Conservation (phyloP, 2,797 vertebrate species). For the Liasis olivaceus region DNA sequence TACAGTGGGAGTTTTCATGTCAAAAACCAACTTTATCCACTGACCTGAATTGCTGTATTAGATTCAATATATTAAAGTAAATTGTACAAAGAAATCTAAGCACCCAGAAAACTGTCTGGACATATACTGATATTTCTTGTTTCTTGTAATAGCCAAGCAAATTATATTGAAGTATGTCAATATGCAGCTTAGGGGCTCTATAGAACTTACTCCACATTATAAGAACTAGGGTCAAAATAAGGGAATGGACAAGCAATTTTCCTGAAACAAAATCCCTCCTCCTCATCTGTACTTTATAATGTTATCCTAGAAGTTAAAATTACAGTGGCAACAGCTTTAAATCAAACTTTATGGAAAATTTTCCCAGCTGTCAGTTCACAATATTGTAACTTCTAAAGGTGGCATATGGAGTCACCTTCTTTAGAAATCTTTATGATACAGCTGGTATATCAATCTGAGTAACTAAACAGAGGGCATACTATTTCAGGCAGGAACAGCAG, state of each 20-base stretch:
- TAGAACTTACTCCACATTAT: background rate
- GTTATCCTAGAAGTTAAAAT: background rate
- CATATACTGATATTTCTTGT: background rate
- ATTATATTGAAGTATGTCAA: background rate
- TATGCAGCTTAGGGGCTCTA: background rate
- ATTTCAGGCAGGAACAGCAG: background rate
- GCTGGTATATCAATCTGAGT: background rate
- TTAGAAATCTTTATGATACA: background rate
- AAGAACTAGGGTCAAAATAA: background rate
- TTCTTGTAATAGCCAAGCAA: background rate
- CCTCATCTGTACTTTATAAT: background rate
- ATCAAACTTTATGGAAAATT: background rate
- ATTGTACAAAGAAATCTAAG: background rate
- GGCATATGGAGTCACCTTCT: background rate
- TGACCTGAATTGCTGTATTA: background rate
- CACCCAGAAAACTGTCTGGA: background rate
- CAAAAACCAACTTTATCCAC: background rate
- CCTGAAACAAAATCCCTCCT: background rate
- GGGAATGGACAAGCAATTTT: background rate
- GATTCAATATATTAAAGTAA: background rate
- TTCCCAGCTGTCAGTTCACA: background rate
- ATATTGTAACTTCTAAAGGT: background rate
- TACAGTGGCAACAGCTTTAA: background rate
- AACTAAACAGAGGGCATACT: background rate
- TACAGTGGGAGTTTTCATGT: background rate